Conservation (phyloP, 2,113 vertebrate genomes). For the Trematocara stigmaticum region DNA sequence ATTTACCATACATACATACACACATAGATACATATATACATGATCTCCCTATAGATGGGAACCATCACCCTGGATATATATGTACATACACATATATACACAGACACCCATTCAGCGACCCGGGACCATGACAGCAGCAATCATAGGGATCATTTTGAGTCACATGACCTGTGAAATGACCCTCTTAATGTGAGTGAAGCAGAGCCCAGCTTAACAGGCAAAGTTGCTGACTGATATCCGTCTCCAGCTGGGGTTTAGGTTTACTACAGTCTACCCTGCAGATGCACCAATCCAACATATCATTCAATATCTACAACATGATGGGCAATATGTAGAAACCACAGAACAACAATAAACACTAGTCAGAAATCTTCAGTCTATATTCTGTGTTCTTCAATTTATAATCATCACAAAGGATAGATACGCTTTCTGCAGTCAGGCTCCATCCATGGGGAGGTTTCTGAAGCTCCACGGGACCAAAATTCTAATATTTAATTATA, state of each 20-base stretch:
- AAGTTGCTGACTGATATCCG: background rate
- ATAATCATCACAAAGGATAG: background rate
- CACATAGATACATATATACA: no score
- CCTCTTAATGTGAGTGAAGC: background rate
- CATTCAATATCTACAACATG: background rate
- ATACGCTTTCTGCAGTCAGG: background rate
- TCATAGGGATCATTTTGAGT: no score
- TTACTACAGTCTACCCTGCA: background rate
- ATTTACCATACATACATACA: no score
- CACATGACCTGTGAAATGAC: background rate
- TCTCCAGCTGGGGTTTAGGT: background rate
- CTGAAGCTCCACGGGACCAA: background rate
- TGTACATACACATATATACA: accelerated
- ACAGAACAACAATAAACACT: background rate
- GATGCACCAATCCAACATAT: background rate
- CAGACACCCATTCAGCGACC: no score
- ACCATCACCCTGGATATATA: no score
- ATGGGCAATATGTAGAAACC: background rate
- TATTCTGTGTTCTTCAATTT: accelerated
- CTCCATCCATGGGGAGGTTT: background rate
- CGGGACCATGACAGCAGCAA: no score
- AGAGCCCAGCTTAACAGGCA: background rate
- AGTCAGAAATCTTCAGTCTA: accelerated
- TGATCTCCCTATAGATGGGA: no score
- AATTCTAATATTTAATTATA: background rate